Conservation (phyloP, 1,140 invertebrate genomes). For the Drosophila tsacasi region DNA sequence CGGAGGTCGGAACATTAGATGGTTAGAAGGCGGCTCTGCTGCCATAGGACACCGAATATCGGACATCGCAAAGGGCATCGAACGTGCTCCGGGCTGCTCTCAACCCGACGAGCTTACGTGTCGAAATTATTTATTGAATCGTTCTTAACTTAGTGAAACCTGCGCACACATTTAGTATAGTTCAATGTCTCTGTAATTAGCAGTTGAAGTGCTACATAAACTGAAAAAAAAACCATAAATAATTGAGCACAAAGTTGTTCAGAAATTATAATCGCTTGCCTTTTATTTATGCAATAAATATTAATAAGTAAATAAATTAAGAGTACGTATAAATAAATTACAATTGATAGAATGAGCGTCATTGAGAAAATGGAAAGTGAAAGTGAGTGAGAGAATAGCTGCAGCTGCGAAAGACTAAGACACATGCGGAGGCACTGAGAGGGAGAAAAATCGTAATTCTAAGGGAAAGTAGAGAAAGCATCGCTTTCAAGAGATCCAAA, state of each 20-base stretch:
- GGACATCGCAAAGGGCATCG: slow-evolving; percentile 25
- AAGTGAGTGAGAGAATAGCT: slow-evolving; percentile 22
- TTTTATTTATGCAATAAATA: slow-evolving; percentile 63
- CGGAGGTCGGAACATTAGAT: slow-evolving; percentile 1
- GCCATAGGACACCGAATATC: slow-evolving; percentile 66
- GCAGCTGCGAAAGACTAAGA: not conserved
- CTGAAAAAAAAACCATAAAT: slow-evolving; percentile 53
- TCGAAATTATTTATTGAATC: slow-evolving; percentile 67
- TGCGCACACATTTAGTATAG: slow-evolving; percentile 76
- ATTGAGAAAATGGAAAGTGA: slow-evolving; percentile 41
- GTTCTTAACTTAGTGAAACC: slow-evolving; percentile 52
- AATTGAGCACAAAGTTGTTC: slow-evolving; percentile 63
- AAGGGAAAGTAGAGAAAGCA: slow-evolving; percentile 29
- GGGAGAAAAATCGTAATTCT: slow-evolving; percentile 25
- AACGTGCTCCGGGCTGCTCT: slow-evolving; percentile 52
- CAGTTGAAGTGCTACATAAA: slow-evolving; percentile 78
- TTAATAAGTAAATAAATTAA: slow-evolving; percentile 63
- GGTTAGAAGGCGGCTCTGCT: slow-evolving; percentile 50
- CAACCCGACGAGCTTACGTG: slow-evolving; percentile 47
- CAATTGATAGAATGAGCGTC: slow-evolving; percentile 29
- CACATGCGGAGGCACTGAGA: not conserved
- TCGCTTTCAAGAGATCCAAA: slow-evolving; percentile 20
- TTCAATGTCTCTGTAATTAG: slow-evolving; percentile 60
- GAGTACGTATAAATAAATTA: slow-evolving; percentile 46
- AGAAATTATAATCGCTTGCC: slow-evolving; percentile 43